A percentile compares a stretch with the other conserved stretches of the same genome.
Evolutionary conservation across 2,797 vertebrate species (phyloP).

Genomic region (Epinephelus malabaricus): DNA sequence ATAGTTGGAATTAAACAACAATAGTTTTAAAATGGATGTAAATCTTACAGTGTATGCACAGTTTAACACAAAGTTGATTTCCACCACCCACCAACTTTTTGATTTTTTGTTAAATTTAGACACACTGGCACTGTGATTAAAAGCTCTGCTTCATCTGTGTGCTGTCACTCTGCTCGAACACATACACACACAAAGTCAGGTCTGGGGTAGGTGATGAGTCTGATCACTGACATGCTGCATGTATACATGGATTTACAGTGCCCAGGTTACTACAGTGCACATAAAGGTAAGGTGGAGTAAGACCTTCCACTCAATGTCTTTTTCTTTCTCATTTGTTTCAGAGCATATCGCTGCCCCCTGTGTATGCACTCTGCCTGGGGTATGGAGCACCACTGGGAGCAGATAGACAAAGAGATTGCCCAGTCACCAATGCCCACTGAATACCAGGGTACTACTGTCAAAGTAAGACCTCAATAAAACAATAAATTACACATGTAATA

Average conservation of each 20-base stretch:
- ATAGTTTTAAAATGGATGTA: too few species aligned
- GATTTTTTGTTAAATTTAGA: background rate
- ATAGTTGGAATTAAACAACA: too few species aligned
- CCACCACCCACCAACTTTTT: background rate
- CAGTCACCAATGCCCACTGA: slow-evolving; percentile 94
- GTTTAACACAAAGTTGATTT: background rate
- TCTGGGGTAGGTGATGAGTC: background rate
- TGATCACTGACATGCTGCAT: background rate
- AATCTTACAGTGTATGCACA: too few species aligned
- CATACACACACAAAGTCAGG: background rate
- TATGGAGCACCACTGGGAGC: slow-evolving; percentile 91
- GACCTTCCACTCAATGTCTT: background rate
- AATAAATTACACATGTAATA: background rate
- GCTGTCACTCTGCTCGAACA: background rate
- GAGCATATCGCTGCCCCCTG: slow-evolving; percentile 93
- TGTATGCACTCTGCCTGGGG: slow-evolving; percentile 94
- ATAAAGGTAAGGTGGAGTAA: background rate
- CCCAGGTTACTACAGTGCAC: background rate
- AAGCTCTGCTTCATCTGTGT: background rate
- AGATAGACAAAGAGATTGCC: slow-evolving; percentile 91
- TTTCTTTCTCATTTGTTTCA: slow-evolving; percentile 62
- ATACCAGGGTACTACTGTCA: slow-evolving; percentile 91
- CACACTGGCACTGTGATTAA: background rate
- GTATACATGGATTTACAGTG: background rate
- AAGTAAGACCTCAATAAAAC: slow-evolving; percentile 80